phyloP scores from a whole-genome alignment of 2,113 vertebrate genomes.

The Zeus faber region DNA sequence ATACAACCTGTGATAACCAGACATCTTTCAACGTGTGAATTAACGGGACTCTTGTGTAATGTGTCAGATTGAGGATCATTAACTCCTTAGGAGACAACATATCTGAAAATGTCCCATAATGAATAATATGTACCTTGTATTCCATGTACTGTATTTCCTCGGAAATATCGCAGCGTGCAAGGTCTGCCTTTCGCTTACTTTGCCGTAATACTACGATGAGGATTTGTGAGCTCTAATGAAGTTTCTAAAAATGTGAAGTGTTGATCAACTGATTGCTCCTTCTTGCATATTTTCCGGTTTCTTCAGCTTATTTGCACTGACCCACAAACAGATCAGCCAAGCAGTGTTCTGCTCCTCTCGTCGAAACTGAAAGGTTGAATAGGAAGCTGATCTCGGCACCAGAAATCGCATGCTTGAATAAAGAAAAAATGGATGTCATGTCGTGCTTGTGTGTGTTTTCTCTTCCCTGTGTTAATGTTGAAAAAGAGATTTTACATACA shows the following conservation, averaged over 20 bases:
- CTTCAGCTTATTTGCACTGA: constrained; percentile 70
- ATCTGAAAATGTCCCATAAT: constrained; percentile 81
- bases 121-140: constrained; percentile 90
- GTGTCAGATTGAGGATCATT: constrained; percentile 79
- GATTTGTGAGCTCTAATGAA: constrained; percentile 60
- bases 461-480: too few species aligned
- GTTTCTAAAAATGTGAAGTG: constrained; percentile 57
- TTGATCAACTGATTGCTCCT: constrained; percentile 51
- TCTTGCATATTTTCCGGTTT: constrained; percentile 67
- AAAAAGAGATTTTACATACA: too few species aligned
- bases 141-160: constrained; percentile 91
- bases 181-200: constrained; percentile 87
- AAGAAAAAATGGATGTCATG: constrained; percentile 70
- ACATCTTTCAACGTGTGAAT: constrained; percentile 75
- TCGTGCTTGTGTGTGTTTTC: neutral
- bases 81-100: constrained; percentile 87
- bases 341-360: constrained; percentile 78
- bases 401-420: constrained; percentile 94
- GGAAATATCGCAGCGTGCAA: constrained; percentile 85
- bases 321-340: constrained; percentile 76
- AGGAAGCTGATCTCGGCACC: constrained; percentile 80
- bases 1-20: constrained; percentile 88
- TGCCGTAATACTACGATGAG: constrained; percentile 63
- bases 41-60: constrained; percentile 84
- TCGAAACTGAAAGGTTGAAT: constrained; percentile 74